phyloP scores from a whole-genome alignment of 2,113 vertebrate genomes.

The Pongo pygmaeus region DNA sequence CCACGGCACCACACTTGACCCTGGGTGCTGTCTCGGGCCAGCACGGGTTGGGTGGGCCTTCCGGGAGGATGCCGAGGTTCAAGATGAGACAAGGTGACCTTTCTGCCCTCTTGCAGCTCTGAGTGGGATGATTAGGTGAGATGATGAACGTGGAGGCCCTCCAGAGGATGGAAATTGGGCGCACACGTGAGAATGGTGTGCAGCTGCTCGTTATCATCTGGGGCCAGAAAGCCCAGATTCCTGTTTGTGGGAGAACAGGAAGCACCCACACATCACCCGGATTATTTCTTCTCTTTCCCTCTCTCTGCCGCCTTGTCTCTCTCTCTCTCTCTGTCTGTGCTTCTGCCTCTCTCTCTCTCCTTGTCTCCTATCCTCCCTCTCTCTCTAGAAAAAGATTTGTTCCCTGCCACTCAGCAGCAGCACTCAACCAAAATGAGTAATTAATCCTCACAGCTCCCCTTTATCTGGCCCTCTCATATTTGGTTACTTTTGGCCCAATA shows the following conservation, averaged over 20 bases:
- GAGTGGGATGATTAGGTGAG: neutral
- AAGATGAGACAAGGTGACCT: neutral
- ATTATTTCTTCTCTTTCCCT: rapidly evolving
- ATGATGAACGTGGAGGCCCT: rapidly evolving
- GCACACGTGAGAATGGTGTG: neutral
- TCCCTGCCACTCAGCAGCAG: neutral
- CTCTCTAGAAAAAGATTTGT: neutral
- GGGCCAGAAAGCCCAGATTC: neutral
- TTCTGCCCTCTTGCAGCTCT: neutral
- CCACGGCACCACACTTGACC: neutral
- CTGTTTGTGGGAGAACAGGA: rapidly evolving
- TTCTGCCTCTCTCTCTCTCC: neutral
- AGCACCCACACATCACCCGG: rapidly evolving
- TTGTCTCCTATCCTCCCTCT: neutral
- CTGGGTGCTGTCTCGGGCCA: rapidly evolving
- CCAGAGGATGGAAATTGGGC: neutral
- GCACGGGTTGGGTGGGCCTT: neutral
- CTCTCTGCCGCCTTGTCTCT: rapidly evolving
- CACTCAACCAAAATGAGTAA: neutral
- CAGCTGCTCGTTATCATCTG: neutral
- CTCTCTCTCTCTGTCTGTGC: neutral
- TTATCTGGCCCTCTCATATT: constrained; percentile 24
- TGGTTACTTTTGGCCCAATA: constrained; percentile 47
- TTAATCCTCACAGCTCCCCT: neutral
- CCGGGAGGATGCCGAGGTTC: rapidly evolving